Conservation (phyloP, 2,888 invertebrate genomes). For the Nematopogon swammerdamellus region DNA sequence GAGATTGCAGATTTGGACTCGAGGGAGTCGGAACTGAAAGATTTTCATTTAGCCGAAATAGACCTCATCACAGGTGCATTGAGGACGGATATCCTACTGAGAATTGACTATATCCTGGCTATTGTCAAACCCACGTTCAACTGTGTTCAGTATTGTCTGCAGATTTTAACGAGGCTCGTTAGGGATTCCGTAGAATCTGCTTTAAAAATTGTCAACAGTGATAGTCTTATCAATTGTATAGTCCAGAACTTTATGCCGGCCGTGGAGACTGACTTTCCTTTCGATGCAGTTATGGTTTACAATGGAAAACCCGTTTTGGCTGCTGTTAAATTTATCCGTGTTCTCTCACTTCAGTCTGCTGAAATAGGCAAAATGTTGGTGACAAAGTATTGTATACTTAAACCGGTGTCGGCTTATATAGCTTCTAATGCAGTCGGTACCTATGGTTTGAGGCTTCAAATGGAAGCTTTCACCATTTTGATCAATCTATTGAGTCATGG, state of each 20-base stretch:
- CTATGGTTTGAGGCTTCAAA: constrained; percentile 57
- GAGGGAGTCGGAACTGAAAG: constrained; percentile 66
- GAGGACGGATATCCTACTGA: constrained; percentile 72
- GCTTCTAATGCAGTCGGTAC: constrained; percentile 48
- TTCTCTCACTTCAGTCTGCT: constrained; percentile 62
- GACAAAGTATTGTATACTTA: constrained; percentile 50
- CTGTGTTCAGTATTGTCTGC: constrained; percentile 70
- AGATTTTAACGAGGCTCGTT: constrained; percentile 74
- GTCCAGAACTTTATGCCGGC: constrained; percentile 57
- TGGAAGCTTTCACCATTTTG: constrained; percentile 60
- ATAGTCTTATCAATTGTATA: constrained; percentile 62
- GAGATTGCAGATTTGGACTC: constrained; percentile 56
- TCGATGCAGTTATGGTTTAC: constrained; percentile 48
- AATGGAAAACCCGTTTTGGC: constrained; percentile 63
- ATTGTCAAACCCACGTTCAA: constrained; percentile 66
- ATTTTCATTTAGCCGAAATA: constrained; percentile 80
- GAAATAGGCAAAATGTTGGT: constrained; percentile 51
- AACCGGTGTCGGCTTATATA: constrained; percentile 53
- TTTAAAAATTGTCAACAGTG: constrained; percentile 58
- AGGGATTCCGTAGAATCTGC: constrained; percentile 72
- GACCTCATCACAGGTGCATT: constrained; percentile 74
- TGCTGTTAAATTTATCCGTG: constrained; percentile 70
- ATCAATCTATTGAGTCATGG: constrained; percentile 53
- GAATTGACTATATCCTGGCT: constrained; percentile 73
- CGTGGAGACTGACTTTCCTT: constrained; percentile 30